Conservation (phyloP, 2,888 invertebrate genomes). For the Gastrophysa polygoni region DNA sequence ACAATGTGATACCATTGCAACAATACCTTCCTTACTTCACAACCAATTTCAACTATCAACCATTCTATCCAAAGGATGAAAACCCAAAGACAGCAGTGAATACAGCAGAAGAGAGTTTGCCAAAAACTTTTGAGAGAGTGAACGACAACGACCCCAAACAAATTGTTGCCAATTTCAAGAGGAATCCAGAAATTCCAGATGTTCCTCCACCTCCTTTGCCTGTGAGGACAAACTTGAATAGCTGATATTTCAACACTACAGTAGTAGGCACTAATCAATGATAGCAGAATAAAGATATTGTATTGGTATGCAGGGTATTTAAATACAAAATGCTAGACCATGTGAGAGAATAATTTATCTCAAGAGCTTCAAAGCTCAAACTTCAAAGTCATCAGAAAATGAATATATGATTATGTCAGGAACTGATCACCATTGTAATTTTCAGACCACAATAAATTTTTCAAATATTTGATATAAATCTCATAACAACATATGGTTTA, state of each 20-base stretch:
- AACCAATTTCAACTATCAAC: conserved; percentile 29
- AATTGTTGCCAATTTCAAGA: conserved; percentile 42
- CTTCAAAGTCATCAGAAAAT: no score
- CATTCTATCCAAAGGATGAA: conserved; percentile 23
- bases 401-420: no score
- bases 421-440: no score
- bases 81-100: not conserved
- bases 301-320: no score
- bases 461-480: no score
- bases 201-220: conserved; percentile 46
- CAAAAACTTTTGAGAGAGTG: conserved; percentile 1
- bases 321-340: no score
- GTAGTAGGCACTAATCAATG: no score
- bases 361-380: no score
- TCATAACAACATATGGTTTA: no score
- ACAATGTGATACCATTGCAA: conserved; percentile 27
- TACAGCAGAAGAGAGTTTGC: not conserved
- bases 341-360: no score
- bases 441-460: no score
- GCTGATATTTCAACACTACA: conserved; percentile 4
- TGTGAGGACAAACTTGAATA: conserved; percentile 25
- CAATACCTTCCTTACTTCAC: conserved; percentile 34
- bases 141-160: conserved; percentile 37
- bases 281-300: no score
- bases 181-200: conserved; percentile 44